Percentiles rank a stretch among this genome's conserved stretches.
These are phyloP conservation scores for Trilocha varians DNA, from an alignment of 2,888 invertebrate genomes.

Conservation along the genomic window DNA sequence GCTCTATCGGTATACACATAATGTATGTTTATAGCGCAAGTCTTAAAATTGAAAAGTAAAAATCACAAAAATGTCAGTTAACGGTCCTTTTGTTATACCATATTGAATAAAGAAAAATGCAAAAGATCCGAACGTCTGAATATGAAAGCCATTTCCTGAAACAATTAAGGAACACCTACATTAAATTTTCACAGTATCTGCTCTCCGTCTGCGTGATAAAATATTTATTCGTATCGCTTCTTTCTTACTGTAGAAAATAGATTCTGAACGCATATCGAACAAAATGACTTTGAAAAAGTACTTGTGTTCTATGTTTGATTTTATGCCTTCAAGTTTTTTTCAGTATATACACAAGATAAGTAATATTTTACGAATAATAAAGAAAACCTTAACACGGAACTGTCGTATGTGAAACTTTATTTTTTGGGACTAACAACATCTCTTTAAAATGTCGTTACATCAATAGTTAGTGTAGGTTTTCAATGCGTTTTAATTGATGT, in stretches of 20 bases:
- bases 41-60: too few species aligned
- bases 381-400: too few species aligned
- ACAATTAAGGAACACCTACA: constrained; percentile 31
- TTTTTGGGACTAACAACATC: too few species aligned
- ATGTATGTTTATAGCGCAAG: too few species aligned
- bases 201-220: constrained; percentile 21
- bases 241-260: constrained; percentile 12
- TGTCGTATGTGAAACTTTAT: too few species aligned
- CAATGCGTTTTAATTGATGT: constrained; percentile 4
- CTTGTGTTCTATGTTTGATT: neutral
- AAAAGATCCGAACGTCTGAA: constrained; percentile 8
- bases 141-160: constrained; percentile 27
- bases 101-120: neutral
- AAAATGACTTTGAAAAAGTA: neutral
- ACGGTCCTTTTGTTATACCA: too few species aligned
- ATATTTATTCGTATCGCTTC: constrained; percentile 22
- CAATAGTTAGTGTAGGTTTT: constrained; percentile 7
- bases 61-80: too few species aligned
- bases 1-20: too few species aligned
- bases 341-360: too few species aligned
- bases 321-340: too few species aligned
- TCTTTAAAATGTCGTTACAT: constrained; percentile 3
- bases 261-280: neutral
- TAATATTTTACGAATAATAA: too few species aligned
- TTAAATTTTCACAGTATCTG: constrained; percentile 31